Base-by-base conservation (phyloP, 2,888 invertebrate genomes). In the Drosophila borealis region DNA sequence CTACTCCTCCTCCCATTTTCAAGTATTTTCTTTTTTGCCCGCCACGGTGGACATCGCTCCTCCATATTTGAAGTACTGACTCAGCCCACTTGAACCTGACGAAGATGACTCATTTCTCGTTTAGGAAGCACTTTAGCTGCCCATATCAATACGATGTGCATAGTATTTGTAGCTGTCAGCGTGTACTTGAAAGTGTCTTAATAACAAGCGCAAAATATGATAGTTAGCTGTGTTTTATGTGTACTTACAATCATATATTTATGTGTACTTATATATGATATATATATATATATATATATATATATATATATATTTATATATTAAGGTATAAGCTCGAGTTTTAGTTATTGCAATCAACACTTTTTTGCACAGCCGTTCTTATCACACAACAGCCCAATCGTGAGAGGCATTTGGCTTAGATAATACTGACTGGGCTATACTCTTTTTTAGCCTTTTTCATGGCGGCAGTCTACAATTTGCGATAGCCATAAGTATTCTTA, bases 181-280 rank as follows among this genome's bases (percentile, higher is more conserved):
- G 6, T 25, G 25, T 49, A 74, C 79, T 81, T 65, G 68, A 74
- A 55, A 76, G 41, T 84, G 77, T 77, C 84, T 64, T 48, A 50
- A 68, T 70, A 57, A 51, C 53, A 46, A 59, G 42, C 50, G 41
- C 14, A 29, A 17, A 39, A 63, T 19, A 69, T 37, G 42, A 41
- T 41, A 54, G 53, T 39, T 60, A 14, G 11, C 29, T 37, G 41
- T 21, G 5, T 21, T 45, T 63, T 45, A 46, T 36, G 17, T 39
- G 10, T 37, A 53, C 49, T 33, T 34, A 10, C 25, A 53, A 39
- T 4, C 17, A 17, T 21, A 21, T 21, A 21, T 21, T 21, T 21
- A 46, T 36, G n/a, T 39, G 8, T 37, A 53, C 49, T 33, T 34
- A 10, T n/a, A 53, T 45, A 4, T 17, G n/a, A 17, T 21, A 21